Evolutionary conservation across 92 coral and sea anemone genomes (phyloP), one percentile per base, ranked within the genome.

Genomic region (Phenganax subtilis): DNA sequence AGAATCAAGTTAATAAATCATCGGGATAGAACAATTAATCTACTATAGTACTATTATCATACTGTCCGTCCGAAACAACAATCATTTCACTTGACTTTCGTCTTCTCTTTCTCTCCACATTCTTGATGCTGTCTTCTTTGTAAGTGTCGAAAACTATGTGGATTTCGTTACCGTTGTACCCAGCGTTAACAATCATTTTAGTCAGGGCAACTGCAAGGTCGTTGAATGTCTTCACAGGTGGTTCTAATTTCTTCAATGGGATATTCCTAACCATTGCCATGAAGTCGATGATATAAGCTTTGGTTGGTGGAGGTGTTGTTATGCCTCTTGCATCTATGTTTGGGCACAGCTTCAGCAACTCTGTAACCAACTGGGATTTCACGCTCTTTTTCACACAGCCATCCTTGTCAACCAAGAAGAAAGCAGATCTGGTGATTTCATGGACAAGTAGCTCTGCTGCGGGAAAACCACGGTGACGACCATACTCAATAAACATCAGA

Each of bases 261-360:
- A 64, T 28, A 8, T 64, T 64, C 20, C 70, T 64, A 64, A 64
- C 70, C 70, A 64, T 64, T 44, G 70, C 70, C 78, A 73, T 51
- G 59, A 73, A 53, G 57, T 73, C 78, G 30, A 73, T 52, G 54
- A 51, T 29, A 12, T 10, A 52, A 25, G 78, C 57, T 52, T 53
- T 25, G 57, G 57, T 73, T 8, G 57, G 78, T 54, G 27, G 58
- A 56, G 78, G 70, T 28, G 70, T 17, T 64, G 70, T 17, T 44
- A 12, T 12, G 37, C 47, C 70, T 64, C 29, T 64, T 64, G 70
- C 6, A 52, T 73, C 78, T 73, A 73, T 54, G 15, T 51, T 30
- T 73, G 78, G 78, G 37, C 78, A 73, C n/a, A 73, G 58, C 78
- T 73, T 73, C 78, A 73, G 44, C 12, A 53, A 56, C 78, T 73